Conservation (phyloP, 2,113 vertebrate species). For the Boulengeromyrus knoepffleri region DNA sequence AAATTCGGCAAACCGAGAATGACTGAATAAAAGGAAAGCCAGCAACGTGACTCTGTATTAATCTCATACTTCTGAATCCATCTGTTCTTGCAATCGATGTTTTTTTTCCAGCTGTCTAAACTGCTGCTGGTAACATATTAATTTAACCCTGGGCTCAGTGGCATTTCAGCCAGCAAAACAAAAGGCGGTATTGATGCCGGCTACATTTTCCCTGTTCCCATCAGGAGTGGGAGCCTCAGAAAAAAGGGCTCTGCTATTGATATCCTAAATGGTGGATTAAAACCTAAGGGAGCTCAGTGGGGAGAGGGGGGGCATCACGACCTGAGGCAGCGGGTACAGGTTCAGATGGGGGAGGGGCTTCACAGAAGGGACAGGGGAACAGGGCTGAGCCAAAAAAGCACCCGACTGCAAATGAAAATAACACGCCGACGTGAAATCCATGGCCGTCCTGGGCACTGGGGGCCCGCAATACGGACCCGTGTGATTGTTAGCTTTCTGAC, state of each 20-base stretch:
- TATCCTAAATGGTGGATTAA: conserved; percentile 20
- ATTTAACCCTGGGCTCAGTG: conserved; percentile 38
- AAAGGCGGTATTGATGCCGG: conserved; percentile 23
- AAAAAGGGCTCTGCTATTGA: not conserved
- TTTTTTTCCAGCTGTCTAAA: not conserved
- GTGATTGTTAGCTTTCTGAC: conserved; percentile 51
- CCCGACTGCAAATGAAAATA: conserved; percentile 43
- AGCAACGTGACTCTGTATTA: not conserved
- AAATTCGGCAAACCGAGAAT: not conserved
- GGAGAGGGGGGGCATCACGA: not conserved
- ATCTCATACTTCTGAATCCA: not conserved
- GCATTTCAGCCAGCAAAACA: conserved; percentile 3
- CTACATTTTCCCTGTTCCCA: conserved; percentile 25
- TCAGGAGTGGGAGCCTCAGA: not conserved
- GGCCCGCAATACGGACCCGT: conserved; percentile 51
- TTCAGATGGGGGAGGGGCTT: not conserved
- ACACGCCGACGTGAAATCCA: conserved; percentile 43
- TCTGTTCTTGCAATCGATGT: not conserved
- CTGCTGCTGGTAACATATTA: conserved; percentile 30
- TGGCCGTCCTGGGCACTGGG: conserved; percentile 6
- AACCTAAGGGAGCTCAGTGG: not conserved
- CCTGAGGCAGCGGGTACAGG: not conserved
- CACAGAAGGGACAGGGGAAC: not conserved
- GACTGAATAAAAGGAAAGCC: not conserved
- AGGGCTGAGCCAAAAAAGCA: conserved; percentile 26